A percentile compares a stretch with the other conserved stretches of the same genome.
Conservation (phyloP, 2,797 vertebrate genomes). For the Hybognathus amarus region DNA sequence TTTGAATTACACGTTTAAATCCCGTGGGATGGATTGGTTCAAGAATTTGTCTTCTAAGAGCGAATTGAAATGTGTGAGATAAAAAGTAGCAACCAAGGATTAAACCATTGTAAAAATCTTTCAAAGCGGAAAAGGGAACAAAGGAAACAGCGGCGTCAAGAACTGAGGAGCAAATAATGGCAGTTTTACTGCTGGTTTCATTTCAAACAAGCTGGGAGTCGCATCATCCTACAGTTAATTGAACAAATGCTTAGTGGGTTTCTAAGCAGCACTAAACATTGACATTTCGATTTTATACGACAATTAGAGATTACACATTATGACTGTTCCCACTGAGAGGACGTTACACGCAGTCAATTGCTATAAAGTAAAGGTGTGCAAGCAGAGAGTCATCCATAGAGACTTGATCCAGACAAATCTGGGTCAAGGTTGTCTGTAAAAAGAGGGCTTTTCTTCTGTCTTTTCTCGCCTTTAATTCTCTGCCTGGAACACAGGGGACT, state of each 20-base stretch:
- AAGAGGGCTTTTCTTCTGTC: slow-evolving; percentile 5
- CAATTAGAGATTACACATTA: slow-evolving; percentile 6
- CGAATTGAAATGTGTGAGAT: neutral
- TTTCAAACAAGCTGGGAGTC: slow-evolving; percentile 6
- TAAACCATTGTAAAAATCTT: neutral
- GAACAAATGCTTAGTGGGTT: slow-evolving; percentile 24
- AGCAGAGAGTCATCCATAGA: slow-evolving; percentile 6
- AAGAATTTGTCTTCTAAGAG: neutral
- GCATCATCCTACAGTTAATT: neutral
- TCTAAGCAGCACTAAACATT: neutral
- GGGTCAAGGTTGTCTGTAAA: slow-evolving; percentile 60
- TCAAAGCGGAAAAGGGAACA: neutral
- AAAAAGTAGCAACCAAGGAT: slow-evolving; percentile 11
- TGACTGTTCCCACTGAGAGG: neutral
- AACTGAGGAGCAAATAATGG: slow-evolving; percentile 18
- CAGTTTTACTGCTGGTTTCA: slow-evolving; percentile 9
- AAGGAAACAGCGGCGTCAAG: neutral
- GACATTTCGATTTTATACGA: no score
- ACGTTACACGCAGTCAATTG: neutral
- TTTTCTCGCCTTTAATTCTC: slow-evolving; percentile 12
- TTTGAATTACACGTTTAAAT: slow-evolving; percentile 3
- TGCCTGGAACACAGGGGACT: slow-evolving; percentile 29
- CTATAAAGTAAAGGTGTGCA: neutral
- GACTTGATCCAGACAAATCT: slow-evolving; percentile 41
- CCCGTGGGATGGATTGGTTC: neutral